Base-by-base conservation (phyloP, 2,888 invertebrate species). In the Scrobipalpa atriplicella region DNA sequence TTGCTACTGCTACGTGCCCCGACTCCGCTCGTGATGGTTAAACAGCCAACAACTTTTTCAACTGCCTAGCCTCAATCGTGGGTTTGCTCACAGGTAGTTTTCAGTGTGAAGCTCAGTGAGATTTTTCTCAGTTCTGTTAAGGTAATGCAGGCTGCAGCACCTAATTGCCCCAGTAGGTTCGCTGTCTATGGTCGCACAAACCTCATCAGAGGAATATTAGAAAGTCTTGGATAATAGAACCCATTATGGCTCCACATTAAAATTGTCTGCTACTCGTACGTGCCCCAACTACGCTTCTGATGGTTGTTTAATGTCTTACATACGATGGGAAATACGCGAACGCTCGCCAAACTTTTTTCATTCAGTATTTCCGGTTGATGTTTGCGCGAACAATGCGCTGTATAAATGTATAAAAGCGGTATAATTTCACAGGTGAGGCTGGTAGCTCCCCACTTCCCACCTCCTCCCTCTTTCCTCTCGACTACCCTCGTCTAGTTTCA, bases 361-460 rank as follows among this genome's bases (percentile, higher is more conserved):
- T 47, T 47, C 47, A 47, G 47, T 47, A 47, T 47, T 21, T 21
- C 13, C 21, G 54, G 21, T 21, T 21, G 19, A 19, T 54, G 13
- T 21, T 56, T 11, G 21, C 13, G 13, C 43, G 43, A 47, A 47
- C 19, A 56, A 21, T 52, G 19, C 19, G 21, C 21, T 21, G 54
- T 56, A 21, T 56, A 56, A 56, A 56, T 21, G 54, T 56, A 21
- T 56, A 56, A 56, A 56, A 21, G 54, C 54, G 21, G 18, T 39
- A 61, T 61, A 61, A 56, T 56, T 56, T 56, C 54, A 56, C 54
- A 56, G 54, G 54, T 56, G 54, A 56, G 21, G 54, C 54, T 56
- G 21, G 54, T 21, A 19, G 21, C 29, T 13, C 54, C 54, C 54
- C 54, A 21, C 29, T 13, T 7, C 11, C 54, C 52, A 7, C 18